Base-by-base conservation (phyloP, 1,140 invertebrate genomes). In the Orius insidiosus region DNA sequence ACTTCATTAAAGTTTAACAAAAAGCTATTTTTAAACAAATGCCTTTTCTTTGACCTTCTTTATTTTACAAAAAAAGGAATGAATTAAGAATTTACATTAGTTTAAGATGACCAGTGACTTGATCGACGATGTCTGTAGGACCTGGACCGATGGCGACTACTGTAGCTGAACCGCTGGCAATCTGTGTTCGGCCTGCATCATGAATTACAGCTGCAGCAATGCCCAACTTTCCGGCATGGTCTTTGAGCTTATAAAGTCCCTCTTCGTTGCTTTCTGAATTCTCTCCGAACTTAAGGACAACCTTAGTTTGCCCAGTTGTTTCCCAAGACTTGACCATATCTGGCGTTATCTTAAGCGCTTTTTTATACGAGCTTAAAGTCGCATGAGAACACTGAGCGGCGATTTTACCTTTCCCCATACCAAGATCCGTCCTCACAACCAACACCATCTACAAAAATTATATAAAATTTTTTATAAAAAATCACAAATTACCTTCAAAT, bases 361-460 rank as follows among this genome's bases (percentile, higher is more conserved):
- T 77, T 51, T 78, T 72, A 57, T 83, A 89, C 2, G 79, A 85
- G 37, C 73, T 74, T 15, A 83, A 76, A 5, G 89, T 81, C 41
- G 85, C 90, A 68, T 95, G 90, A 35, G 79, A 74, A 68, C 88
- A 93, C 62, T 93, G 90, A 3, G 89, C 85, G 24, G 84, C 88
- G 37, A 87, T 76, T 70, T 95, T 95, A 10, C 90, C 90, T 71
- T 89, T 93, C 13, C 81, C 77, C 89, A 96, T 95, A 61, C 85
- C 83, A 0, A 96, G 65, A 60, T 96, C 89, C 58, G 75, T 86
- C 58, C 88, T 68, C 2, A 93, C 80, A 15, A 92, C 78, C 38
- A 96, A 60, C 1, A 92, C 80, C 61, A 95, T 64, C 68, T 89
- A n/a, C n/a, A n/a, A n/a, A 10, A 37, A 24, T 4, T 7, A 24